Base-by-base conservation (phyloP, 2,888 invertebrate species). In the Coelogynopora nodosa region DNA sequence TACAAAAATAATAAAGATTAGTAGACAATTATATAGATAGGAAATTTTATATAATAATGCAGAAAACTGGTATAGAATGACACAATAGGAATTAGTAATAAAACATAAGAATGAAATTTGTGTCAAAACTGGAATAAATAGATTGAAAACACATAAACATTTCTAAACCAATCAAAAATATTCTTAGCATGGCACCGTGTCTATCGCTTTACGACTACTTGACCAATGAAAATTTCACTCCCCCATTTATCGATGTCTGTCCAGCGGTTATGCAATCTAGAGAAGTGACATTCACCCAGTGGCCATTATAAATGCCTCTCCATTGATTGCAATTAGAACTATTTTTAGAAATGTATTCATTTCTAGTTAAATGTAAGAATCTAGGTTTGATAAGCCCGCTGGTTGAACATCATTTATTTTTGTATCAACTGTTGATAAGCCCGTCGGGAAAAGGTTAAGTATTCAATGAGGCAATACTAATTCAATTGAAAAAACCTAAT, bases 391-490 rank as follows among this genome's bases (percentile, higher is more conserved):
- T 74, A 10, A 23, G 18, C 74, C 74, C 27, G 74, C 74, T 74
- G 74, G 74, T 10, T 74, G 74, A 74, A 26, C 23, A n/a, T n/a
- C 5, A 10, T 74, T 74, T 5, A 26, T 13, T 74, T 74, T 74
- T 74, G 74, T 74, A 74, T 74, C 74, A 74, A 74, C 5, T 26
- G 27, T 74, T 74, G 74, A 74, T 74, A 10, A 26, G 74, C 74
- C 74, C 74, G 74, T 74, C 74, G 74, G 74, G 74, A 74, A 74
- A 74, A 74, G 74, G 74, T 74, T 74, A 74, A 74, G n/a, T n/a
- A n/a, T n/a, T n/a, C n/a, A n/a, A n/a, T n/a, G n/a, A n/a, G n/a
- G n/a, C n/a, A n/a, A n/a, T n/a, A n/a, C n/a, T n/a, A n/a, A n/a
- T n/a, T n/a, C n/a, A n/a, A n/a, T n/a, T n/a, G n/a, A n/a, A n/a